Evolutionary conservation across 2,888 invertebrate species (phyloP).

Genomic region (Drosophila yooni): DNA sequence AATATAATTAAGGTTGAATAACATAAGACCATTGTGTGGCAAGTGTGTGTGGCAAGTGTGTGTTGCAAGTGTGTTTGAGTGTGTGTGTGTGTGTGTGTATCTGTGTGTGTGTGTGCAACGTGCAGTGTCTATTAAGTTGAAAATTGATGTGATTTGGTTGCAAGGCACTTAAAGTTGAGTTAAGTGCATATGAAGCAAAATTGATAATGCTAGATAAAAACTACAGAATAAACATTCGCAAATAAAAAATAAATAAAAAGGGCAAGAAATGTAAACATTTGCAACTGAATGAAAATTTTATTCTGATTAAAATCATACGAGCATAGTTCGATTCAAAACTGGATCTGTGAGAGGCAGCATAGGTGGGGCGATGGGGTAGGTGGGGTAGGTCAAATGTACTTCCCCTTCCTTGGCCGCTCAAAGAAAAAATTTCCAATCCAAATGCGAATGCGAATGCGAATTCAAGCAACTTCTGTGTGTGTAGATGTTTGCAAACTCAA

Average conservation of each 20-base stretch:
- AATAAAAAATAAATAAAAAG: conserved; percentile 8
- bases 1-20: conserved; percentile 79
- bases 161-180: conserved; percentile 40
- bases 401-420: conserved; percentile 59
- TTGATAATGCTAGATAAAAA: conserved; percentile 30
- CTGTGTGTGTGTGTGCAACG: conserved; percentile 35
- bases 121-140: conserved; percentile 59
- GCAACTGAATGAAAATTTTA: conserved; percentile 61
- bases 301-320: conserved; percentile 74
- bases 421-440: conserved; percentile 66
- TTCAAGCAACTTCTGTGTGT: conserved; percentile 55
- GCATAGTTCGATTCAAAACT: conserved; percentile 22
- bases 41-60: conserved; percentile 13
- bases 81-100: conserved; percentile 26
- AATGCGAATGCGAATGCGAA: conserved; percentile 53
- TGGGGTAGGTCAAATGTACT: conserved; percentile 31
- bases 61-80: conserved; percentile 4
- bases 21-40: conserved; percentile 61
- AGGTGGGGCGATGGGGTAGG: conserved; percentile 1
- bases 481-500: conserved; percentile 72
- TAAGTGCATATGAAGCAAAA: conserved; percentile 13
- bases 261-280: conserved; percentile 18
- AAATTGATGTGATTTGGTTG: conserved; percentile 63
- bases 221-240: conserved; percentile 11
- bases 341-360: conserved; percentile 13